Percentiles rank a stretch among this genome's conserved stretches.
These are phyloP conservation scores for Monodelphis domestica DNA, from an alignment of 2,797 vertebrate genomes.

Conservation along the genomic window DNA sequence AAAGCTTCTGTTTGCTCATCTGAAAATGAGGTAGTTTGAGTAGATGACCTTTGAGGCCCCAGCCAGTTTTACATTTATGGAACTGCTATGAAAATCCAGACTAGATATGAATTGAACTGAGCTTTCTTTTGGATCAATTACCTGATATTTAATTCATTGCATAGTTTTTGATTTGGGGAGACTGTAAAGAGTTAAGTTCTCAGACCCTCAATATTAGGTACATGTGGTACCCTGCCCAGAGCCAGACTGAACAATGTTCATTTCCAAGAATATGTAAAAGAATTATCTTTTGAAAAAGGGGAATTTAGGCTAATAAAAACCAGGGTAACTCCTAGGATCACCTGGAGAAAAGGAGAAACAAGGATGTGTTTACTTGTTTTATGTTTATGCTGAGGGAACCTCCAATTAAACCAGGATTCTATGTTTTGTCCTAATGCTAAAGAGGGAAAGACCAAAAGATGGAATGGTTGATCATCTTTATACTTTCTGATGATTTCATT, in stretches of 20 bases:
- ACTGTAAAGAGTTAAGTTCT: constrained; percentile 61
- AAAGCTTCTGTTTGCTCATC: background rate
- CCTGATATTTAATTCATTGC: background rate
- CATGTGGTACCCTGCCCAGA: constrained; percentile 72
- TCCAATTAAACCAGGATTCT: constrained; percentile 26
- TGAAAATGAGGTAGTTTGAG: background rate
- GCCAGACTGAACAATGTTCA: constrained; percentile 67
- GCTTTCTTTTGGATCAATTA: background rate
- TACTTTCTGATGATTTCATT: background rate
- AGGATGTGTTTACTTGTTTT: constrained; percentile 70
- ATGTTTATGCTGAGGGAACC: constrained; percentile 44
- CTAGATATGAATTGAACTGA: background rate
- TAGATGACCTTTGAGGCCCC: background rate
- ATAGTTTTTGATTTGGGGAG: background rate
- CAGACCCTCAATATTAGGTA: constrained; percentile 49
- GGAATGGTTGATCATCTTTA: background rate
- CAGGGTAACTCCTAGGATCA: constrained; percentile 71
- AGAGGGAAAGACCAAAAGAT: background rate
- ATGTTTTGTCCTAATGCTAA: constrained; percentile 47
- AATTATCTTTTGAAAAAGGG: constrained; percentile 76
- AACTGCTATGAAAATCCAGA: background rate
- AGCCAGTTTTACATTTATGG: background rate
- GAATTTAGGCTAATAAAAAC: constrained; percentile 77
- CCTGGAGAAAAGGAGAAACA: constrained; percentile 71
- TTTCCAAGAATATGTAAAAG: constrained; percentile 79